Evolutionary conservation across 1,140 invertebrate species (phyloP), one percentile per base, ranked within the genome.

Genomic region (Ericerus pela): DNA sequence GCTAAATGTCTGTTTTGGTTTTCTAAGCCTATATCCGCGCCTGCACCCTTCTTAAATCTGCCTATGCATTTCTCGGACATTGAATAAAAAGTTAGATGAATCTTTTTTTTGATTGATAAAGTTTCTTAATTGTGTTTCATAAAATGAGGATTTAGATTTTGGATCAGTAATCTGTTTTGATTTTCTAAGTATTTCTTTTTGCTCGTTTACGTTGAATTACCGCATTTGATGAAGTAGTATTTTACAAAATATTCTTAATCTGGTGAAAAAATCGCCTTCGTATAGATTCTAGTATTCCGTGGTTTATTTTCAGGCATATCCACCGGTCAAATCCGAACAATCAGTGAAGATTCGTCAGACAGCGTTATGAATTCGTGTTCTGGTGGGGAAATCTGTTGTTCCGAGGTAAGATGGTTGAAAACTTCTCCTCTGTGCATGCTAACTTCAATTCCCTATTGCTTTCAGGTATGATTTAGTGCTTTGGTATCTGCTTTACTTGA

Each of bases 401-500:
- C 41, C 41, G 41, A 47, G 41, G 41, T 47, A 47, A 47, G 41
- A 3, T 47, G 41, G 41, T 47, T 47, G 41, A 47, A 47, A 47
- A 47, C 41, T 47, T 47, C 41, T 47, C 41, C 41, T 47, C 41
- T 47, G 41, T 47, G 41, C 41, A 47, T 47, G 41, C 41, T 47
- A 47, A 47, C 41, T 8, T 47, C 41, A 47, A 47, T 47, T 47
- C 41, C 41, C 26, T 22, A 18, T 47, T 47, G 41, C 41, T 47
- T 47, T 22, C 41, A 47, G 41, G 41, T 47, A 47, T 47, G 41
- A 47, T 5, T 47, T 47, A 24, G 41, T 24, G 41, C 20, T 22
- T 47, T 5, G 41, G 41, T 47, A 47, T 47, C 4, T 47, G 41
- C 41, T 47, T 38, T 5, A 16, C 26, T 47, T 47, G 10, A 24